These are phyloP conservation scores for Idaea aversata DNA, from an alignment of 2,888 invertebrate genomes.

Conservation along the genomic window DNA sequence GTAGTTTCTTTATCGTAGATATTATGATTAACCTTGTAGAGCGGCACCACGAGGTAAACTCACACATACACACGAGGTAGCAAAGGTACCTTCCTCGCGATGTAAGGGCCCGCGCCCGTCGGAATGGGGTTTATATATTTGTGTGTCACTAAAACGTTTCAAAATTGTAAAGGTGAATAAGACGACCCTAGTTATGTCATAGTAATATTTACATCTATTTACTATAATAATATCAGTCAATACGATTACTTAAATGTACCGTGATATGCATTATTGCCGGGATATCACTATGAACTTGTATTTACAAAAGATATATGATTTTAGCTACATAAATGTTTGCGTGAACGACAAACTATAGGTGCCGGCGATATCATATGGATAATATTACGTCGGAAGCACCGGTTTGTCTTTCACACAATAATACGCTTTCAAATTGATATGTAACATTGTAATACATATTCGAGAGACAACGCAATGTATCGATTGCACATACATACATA, in stretches of 20 bases:
- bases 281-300: conserved; percentile 59
- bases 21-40: background rate
- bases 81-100: background rate
- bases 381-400: conserved; percentile 11
- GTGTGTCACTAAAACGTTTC: conserved; percentile 53
- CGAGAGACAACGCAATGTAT: conserved; percentile 21
- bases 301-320: conserved; percentile 60
- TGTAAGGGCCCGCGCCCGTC: conserved; percentile 24
- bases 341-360: conserved; percentile 36
- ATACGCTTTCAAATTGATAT: conserved; percentile 33
- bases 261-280: conserved; percentile 79
- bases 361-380: background rate
- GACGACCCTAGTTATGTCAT: conserved; percentile 23
- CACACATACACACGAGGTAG: background rate
- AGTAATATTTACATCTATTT: conserved; percentile 28
- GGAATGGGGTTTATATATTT: conserved; percentile 45
- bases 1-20: conserved; percentile 15
- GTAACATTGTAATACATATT: conserved; percentile 28
- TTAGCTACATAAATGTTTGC: conserved; percentile 35
- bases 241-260: conserved; percentile 47
- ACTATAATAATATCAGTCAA: conserved; percentile 60
- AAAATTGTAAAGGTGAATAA: conserved; percentile 49
- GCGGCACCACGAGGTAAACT: background rate
- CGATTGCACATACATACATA: conserved; percentile 23
- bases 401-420: conserved; percentile 32